Evolutionary conservation across 1,140 invertebrate species (phyloP), one percentile per base, ranked within the genome.

Genomic region (Leptinotarsa lineolata): DNA sequence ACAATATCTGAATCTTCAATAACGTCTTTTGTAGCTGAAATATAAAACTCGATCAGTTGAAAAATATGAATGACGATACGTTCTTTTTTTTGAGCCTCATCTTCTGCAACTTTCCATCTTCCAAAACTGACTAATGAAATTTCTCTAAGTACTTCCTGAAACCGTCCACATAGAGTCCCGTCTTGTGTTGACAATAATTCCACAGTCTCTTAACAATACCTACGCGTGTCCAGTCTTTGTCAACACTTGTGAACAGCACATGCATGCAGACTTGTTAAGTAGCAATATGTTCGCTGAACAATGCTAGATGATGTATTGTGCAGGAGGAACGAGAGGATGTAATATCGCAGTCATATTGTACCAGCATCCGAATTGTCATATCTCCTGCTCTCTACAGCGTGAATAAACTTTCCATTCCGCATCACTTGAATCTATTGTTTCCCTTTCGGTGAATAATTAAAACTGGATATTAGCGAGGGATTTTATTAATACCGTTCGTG

Each of bases 321-420:
- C 71, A 72, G 48, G 72, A 77, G 73, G 71, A 77, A 78, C 70
- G 77, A 78, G 77, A 78, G 75, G 77, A 78, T 75, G 75, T 76
- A 78, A 78, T 78, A 78, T 77, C 75, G 76, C 74, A 78, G 75
- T 73, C 77, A 77, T 77, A 77, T 75, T 78, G 75, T 78, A 61
- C 73, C 46, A 67, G 54, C 70, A 73, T 73, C 73, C 70, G 73
- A 70, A 77, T 75, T 77, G 73, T 77, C 75, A 73, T 76, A 70
- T 74, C 66, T 30, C 64, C 60, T 65, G 59, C 54, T 67, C 66
- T 48, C 67, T 72, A 65, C 54, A 75, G 74, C 64, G 75, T 76
- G 74, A 66, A 69, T 70, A 72, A 63, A 46, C 48, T 61, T 75
- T 75, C 72, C 75, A 76, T 74, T 74, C 71, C 46, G 68, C 70